A percentile compares a stretch with the other conserved stretches of the same genome.
These are phyloP conservation scores for Riparia riparia DNA, from an alignment of 2,113 vertebrate species.

Conservation along the genomic window DNA sequence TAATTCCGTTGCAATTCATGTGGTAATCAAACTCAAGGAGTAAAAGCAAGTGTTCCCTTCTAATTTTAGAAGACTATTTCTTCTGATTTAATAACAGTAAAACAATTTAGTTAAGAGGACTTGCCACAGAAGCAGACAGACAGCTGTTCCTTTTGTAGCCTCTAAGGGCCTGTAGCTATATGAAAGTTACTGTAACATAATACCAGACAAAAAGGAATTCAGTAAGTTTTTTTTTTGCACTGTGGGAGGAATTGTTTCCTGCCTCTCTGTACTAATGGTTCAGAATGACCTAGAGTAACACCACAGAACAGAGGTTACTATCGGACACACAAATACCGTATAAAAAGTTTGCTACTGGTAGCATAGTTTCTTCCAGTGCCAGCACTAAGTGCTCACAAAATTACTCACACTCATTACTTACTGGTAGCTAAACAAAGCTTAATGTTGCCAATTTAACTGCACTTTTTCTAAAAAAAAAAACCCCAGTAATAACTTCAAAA, in stretches of 20 bases:
- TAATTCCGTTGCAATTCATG: background rate
- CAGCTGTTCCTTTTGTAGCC: constrained; percentile 57
- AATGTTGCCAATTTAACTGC: background rate
- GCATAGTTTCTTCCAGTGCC: background rate
- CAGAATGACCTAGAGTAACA: constrained; percentile 89
- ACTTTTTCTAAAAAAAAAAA: background rate
- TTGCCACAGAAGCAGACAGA: background rate
- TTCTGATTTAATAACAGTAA: background rate
- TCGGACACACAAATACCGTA: constrained; percentile 73
- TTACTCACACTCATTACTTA: background rate
- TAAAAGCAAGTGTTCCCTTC: background rate
- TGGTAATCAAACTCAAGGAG: background rate
- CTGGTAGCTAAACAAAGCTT: background rate
- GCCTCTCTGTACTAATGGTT: constrained; percentile 69
- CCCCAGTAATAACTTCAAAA: background rate
- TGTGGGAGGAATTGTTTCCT: constrained; percentile 78
- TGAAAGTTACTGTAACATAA: constrained; percentile 76
- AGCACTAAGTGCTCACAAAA: background rate
- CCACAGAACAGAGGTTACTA: constrained; percentile 85
- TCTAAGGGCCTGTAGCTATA: constrained; percentile 30
- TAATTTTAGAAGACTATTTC: background rate
- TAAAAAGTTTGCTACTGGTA: background rate
- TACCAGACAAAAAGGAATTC: constrained; percentile 69
- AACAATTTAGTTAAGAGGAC: background rate
- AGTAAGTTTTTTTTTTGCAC: constrained; percentile 71